These are phyloP conservation scores for Pelagia noctiluca DNA, from an alignment of 30 jellyfish, hydroid and myxozoan species.

Conservation along the genomic window DNA sequence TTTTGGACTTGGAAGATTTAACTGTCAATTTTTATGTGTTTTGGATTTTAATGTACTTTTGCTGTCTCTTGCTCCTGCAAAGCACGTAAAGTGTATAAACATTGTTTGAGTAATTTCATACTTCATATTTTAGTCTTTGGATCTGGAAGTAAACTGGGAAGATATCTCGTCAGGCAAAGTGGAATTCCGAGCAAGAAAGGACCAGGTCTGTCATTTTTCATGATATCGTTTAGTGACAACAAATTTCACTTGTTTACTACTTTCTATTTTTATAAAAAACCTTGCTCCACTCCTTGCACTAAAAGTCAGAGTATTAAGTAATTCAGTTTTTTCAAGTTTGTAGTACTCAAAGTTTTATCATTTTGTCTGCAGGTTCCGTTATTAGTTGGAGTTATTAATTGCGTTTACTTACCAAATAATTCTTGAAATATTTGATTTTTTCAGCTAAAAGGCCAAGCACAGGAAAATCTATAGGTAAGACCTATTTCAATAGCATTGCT, in stretches of 20 bases:
- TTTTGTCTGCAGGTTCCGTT: too few relatives aligned
- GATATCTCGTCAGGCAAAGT: slow-evolving; percentile 48
- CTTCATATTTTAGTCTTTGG: slow-evolving; percentile 19
- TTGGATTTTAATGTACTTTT: too few relatives aligned
- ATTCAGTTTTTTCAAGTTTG: too few relatives aligned
- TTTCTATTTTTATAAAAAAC: neutral
- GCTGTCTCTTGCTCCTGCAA: neutral
- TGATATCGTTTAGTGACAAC: too few relatives aligned
- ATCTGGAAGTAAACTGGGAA: slow-evolving; percentile 49
- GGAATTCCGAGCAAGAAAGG: slow-evolving; percentile 14
- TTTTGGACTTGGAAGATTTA: too few relatives aligned
- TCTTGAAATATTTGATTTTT: neutral
- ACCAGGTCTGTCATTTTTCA: slow-evolving; percentile 21
- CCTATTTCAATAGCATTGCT: too few relatives aligned
- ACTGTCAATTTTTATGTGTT: too few relatives aligned
- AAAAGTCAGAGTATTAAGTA: neutral
- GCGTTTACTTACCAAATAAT: too few relatives aligned
- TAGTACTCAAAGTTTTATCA: too few relatives aligned
- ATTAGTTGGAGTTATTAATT: too few relatives aligned
- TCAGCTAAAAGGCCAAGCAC: slow-evolving; percentile 35
- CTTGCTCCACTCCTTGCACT: neutral
- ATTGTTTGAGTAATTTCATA: neutral
- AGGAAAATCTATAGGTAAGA: slow-evolving; percentile 41
- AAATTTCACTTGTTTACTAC: too few relatives aligned
- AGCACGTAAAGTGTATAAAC: neutral